Evolutionary conservation across 2,888 invertebrate species (phyloP).

Genomic region (Mycalesis mineus): DNA sequence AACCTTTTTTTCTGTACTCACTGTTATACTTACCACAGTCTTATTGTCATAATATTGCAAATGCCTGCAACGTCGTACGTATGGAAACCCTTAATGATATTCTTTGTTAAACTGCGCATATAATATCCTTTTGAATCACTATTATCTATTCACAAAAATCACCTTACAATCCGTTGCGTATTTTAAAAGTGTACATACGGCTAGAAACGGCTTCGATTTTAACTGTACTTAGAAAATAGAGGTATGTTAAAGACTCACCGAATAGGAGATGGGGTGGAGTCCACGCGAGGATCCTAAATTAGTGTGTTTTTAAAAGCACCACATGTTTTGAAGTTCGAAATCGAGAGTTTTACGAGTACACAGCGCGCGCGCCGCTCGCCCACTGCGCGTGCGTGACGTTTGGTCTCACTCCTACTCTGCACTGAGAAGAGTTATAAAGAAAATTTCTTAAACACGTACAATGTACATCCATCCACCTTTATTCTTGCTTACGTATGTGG

Average conservation of each 20-base stretch:
- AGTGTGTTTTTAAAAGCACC: constrained; percentile 22
- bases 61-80: no score
- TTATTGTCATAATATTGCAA: no score
- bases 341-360: constrained; percentile 46
- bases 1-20: no score
- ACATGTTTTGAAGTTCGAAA: constrained; percentile 37
- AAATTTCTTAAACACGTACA: constrained; percentile 21
- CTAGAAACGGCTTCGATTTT: no score
- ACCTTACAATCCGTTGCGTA: no score
- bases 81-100: no score
- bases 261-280: constrained; percentile 8
- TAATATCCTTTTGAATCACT: no score
- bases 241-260: constrained; percentile 17
- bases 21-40: no score
- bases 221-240: no score
- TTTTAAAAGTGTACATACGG: no score
- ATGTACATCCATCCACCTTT: background rate
- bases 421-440: constrained; percentile 2
- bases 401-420: constrained; percentile 32
- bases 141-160: no score
- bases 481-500: background rate
- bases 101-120: no score
- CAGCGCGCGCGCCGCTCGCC: constrained; percentile 47
- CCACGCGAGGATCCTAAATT: constrained; percentile 15
- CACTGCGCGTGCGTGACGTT: constrained; percentile 46